Evolutionary conservation across 2,113 vertebrate genomes (phyloP).

Genomic region (Tyrannus savana): DNA sequence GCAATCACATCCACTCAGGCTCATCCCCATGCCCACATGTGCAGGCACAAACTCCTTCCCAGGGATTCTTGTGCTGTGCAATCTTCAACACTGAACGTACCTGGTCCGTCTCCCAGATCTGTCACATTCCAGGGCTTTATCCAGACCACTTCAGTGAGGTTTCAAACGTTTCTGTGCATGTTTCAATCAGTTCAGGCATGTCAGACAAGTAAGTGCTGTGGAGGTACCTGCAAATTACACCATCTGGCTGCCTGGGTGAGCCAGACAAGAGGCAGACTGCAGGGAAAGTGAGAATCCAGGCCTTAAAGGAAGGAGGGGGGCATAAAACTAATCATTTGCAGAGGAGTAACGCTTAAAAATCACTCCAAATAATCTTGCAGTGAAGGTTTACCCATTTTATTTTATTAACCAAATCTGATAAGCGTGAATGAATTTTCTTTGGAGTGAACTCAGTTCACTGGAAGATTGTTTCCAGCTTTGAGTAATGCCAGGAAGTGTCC

Average conservation of each 20-base stretch:
- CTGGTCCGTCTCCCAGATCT: slow-evolving; percentile 5
- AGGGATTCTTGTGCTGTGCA: background rate
- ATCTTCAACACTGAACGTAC: background rate
- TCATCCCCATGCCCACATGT: background rate
- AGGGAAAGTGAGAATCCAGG: slow-evolving; percentile 18
- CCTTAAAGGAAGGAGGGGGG: background rate
- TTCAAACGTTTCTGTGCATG: slow-evolving; percentile 51
- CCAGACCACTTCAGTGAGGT: slow-evolving; percentile 38
- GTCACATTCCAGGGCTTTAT: slow-evolving; percentile 54
- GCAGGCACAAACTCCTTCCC: background rate
- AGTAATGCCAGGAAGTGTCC: background rate
- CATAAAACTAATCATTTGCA: background rate
- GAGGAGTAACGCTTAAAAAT: background rate
- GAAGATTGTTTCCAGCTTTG: background rate
- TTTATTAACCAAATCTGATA: background rate
- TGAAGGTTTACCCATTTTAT: background rate
- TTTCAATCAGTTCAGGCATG: slow-evolving; percentile 67
- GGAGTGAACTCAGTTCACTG: background rate
- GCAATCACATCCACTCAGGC: background rate
- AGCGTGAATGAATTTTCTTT: background rate
- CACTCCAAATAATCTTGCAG: background rate
- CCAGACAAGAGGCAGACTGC: slow-evolving; percentile 37
- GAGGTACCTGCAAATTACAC: slow-evolving; percentile 64
- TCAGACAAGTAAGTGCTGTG: slow-evolving; percentile 54
- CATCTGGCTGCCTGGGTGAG: slow-evolving; percentile 62